A percentile compares a stretch with the other conserved stretches of the same genome.
Conservation (phyloP, 2,888 invertebrate genomes). For the Calephelis perditalis region DNA sequence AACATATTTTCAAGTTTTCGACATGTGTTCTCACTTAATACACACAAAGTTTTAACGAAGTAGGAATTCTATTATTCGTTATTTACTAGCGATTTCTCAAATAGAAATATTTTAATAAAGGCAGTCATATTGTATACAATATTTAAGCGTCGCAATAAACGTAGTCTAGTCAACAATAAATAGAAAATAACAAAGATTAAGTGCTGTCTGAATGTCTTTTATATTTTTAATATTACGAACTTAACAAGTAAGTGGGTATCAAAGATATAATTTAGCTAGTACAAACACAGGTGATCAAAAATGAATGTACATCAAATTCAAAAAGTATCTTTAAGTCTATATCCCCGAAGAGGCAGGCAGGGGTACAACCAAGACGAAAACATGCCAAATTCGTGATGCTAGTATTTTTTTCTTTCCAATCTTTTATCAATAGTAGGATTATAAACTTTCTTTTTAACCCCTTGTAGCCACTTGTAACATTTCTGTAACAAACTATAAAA, state of each 20-base stretch:
- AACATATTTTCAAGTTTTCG: neutral
- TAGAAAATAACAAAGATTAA: constrained; percentile 7
- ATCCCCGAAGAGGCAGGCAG: too few species aligned
- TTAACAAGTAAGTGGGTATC: neutral
- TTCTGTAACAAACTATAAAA: too few species aligned
- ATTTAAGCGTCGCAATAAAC: neutral
- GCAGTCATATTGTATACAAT: neutral
- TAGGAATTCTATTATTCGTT: neutral
- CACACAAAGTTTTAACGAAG: neutral
- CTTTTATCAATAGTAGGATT: too few species aligned
- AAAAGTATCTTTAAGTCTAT: too few species aligned
- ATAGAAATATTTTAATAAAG: constrained; percentile 8
- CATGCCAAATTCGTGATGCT: too few species aligned
- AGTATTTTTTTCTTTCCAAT: too few species aligned
- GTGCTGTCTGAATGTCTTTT: neutral
- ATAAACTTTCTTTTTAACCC: too few species aligned
- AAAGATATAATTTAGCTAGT: neutral
- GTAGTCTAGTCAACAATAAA: constrained; percentile 7
- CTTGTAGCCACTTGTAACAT: too few species aligned
- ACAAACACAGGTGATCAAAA: too few species aligned
- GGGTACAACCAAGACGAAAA: too few species aligned
- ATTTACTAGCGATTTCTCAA: neutral
- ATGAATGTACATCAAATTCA: too few species aligned
- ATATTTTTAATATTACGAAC: neutral
- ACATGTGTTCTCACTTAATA: too few species aligned